Base-by-base conservation (phyloP, 2,797 vertebrate genomes). In the Heliangelus exortis region DNA sequence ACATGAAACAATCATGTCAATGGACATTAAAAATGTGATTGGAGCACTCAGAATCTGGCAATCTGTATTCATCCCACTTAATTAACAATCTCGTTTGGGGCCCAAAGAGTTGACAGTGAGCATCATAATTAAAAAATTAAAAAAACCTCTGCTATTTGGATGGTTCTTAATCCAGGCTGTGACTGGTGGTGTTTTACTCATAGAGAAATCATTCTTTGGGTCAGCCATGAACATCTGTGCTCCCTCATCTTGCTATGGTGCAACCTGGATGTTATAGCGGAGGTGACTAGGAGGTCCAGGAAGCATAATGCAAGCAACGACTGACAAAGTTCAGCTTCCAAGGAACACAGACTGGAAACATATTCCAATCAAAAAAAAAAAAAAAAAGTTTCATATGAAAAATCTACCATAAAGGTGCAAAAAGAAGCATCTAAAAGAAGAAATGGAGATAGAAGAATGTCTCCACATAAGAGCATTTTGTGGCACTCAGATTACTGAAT, bases 331-430 rank as follows among this genome's bases (percentile, higher is more conserved):
- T 68, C 25, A 73, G 7, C 7, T 47, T 87, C 23, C 20, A 69
- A 39, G 43, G 20, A 61, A 61, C 26, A 9, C 20, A 41, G 12
- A 36, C 6, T 68, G 26, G 48, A 79, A 74, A 19, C 13, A 72
- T 9, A 57, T 1, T 21, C 3, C 3, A 3, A 67, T 18, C 4
- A 43, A 61, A 66, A n/a, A n/a, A n/a, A n/a, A n/a, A n/a, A n/a
- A n/a, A n/a, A n/a, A n/a, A 54, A 48, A 21, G 5, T 47, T 53
- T 54, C 14, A 36, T 20, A 47, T 4, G 2, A 54, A 26, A 45
- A 67, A 61, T 22, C 28, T 63, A 50, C 2, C 6, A 28, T 23
- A 63, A 63, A 69, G 12, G 21, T 5, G 1, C 5, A 65, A 74
- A 62, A 77, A 51, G 12, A 62, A 36, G 25, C 4, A 29, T 4